Percentiles rank a stretch among this genome's conserved stretches.
These are phyloP conservation scores for Zeus faber DNA, from an alignment of 2,113 vertebrate species.

Conservation along the genomic window DNA sequence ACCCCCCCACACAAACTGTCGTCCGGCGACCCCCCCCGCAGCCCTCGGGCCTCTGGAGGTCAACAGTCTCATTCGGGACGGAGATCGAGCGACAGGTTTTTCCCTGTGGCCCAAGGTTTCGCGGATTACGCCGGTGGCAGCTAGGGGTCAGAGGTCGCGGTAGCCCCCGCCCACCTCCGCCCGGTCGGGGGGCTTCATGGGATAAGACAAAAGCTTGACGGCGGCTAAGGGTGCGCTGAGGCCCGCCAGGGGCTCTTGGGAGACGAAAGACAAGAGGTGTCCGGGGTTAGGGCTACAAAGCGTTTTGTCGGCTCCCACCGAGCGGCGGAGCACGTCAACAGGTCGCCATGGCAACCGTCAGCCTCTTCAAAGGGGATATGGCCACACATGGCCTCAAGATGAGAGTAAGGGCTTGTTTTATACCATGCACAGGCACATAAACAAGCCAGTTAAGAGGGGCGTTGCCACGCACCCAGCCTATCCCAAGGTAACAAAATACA, in stretches of 20 bases:
- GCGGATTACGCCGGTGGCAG: slow-evolving; percentile 52
- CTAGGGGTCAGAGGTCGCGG: slow-evolving; percentile 49
- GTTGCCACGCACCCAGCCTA: slow-evolving; percentile 15
- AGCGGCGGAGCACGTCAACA: slow-evolving; percentile 61
- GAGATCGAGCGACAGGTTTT: slow-evolving; percentile 60
- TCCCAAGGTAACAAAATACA: slow-evolving; percentile 32
- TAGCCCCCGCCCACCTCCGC: slow-evolving; percentile 40
- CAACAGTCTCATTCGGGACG: slow-evolving; percentile 65
- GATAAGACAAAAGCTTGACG: slow-evolving; percentile 56
- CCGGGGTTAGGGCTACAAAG: slow-evolving; percentile 48
- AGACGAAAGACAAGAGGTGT: slow-evolving; percentile 28
- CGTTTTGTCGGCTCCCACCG: slow-evolving; percentile 33
- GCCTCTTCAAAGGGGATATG: slow-evolving; percentile 40
- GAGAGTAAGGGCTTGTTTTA: slow-evolving; percentile 32
- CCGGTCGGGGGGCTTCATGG: slow-evolving; percentile 58
- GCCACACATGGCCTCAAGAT: slow-evolving; percentile 57
- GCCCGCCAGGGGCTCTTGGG: slow-evolving; percentile 23
- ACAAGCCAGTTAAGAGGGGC: slow-evolving; percentile 31
- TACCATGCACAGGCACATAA: slow-evolving; percentile 32
- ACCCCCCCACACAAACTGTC: slow-evolving; percentile 46
- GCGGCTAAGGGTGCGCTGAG: slow-evolving; percentile 22
- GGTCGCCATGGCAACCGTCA: slow-evolving; percentile 9
- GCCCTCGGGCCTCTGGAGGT: slow-evolving; percentile 37
- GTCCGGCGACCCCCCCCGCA: slow-evolving; percentile 33
- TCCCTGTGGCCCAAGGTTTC: slow-evolving; percentile 42